Evolutionary conservation across 2,888 invertebrate genomes (phyloP).

Genomic region (Cylindroiulus punctatus): DNA sequence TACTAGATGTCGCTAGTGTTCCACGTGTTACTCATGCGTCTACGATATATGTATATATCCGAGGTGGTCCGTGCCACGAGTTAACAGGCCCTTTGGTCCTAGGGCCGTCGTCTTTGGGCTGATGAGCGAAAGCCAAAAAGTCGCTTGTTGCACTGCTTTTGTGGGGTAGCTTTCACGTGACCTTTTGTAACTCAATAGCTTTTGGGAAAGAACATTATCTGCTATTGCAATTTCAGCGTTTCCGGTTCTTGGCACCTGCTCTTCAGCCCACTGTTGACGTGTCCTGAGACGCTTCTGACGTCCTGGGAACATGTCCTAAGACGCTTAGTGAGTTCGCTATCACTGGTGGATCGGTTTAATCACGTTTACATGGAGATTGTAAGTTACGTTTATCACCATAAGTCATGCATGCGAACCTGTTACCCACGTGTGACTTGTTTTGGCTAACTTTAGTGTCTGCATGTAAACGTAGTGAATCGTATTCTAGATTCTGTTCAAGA

Average conservation of each 20-base stretch:
- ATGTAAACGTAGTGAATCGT: too few relatives aligned
- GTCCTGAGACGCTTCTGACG: too few relatives aligned
- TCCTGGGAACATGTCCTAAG: not conserved
- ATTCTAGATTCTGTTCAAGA: too few relatives aligned
- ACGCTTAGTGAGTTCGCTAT: too few relatives aligned
- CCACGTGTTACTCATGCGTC: conserved; percentile 27
- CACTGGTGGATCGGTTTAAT: too few relatives aligned
- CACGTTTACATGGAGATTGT: too few relatives aligned
- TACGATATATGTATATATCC: conserved; percentile 41
- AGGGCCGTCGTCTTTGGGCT: not conserved
- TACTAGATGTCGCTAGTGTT: conserved; percentile 45
- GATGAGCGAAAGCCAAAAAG: not conserved
- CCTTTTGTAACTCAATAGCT: not conserved
- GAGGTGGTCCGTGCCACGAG: conserved; percentile 22
- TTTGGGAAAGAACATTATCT: not conserved
- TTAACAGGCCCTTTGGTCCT: not conserved
- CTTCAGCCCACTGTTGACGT: too few relatives aligned
- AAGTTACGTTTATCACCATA: too few relatives aligned
- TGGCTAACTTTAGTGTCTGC: too few relatives aligned
- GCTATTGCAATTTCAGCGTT: not conserved
- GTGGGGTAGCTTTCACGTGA: not conserved
- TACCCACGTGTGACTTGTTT: too few relatives aligned
- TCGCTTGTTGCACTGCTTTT: not conserved
- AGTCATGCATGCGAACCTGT: too few relatives aligned
- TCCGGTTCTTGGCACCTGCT: not conserved